Evolutionary conservation across 2,797 vertebrate species (phyloP), one percentile per base, ranked within the genome.

Genomic region (Pteropus rufus): DNA sequence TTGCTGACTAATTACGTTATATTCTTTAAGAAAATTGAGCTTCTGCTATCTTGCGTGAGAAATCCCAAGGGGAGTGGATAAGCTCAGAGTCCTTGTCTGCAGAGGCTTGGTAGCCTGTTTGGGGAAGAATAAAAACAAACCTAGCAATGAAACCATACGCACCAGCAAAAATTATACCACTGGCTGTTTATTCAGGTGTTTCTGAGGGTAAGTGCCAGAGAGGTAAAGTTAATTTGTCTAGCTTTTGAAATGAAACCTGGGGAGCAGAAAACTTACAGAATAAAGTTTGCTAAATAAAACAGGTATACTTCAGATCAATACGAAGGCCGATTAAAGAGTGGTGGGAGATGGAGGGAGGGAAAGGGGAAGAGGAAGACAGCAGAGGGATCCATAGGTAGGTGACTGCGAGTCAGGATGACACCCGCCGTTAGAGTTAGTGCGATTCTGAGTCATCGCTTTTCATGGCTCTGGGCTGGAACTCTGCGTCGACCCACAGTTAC

Each of bases 371-470:
- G 7, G 54, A 58, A 36, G 49, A n/a, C 29, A 39, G 12, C 6
- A 36, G 31, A 16, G 65, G 34, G 1, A 0, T 5, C 0, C 49
- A 16, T 5, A 5, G 0, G 19, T 9, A 2, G n/a, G 14, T 1
- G 19, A 7, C 26, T 67, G 3, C 31, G 90, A 31, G 21, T 7
- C 56, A n/a, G 15, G 18, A 29, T 72, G 95, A 29, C 23, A 7
- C 15, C 2, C 34, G 60, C 80, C 26, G 10, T 65, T 58, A 5
- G 0, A 34, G 16, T n/a, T 1, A 3, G 23, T 46, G 31, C 49
- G 23, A 2, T 56, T 85, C 62, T 56, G 84, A 77, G 49, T 58
- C 9, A 3, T 64, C 31, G 18, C 5, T 72, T 58, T 10, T 1
- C 1, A 2, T 26, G 44, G 5, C 65, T n/a, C 23, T 62, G 56